phyloP scores from a whole-genome alignment of 2,797 vertebrate species.

The Muscicapa comitata region DNA sequence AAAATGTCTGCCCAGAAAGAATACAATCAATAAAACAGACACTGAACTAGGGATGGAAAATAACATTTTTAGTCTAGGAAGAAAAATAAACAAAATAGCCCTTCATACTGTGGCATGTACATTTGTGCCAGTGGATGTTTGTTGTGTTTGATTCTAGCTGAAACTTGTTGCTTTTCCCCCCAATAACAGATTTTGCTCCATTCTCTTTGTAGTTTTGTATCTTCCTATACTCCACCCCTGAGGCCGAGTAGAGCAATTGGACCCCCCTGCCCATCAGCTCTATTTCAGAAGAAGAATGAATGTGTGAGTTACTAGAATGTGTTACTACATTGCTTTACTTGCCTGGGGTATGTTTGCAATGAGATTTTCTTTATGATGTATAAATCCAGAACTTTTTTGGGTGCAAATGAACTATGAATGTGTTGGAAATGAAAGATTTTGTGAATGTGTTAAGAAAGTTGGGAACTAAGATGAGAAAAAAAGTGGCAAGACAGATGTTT shows the following conservation, averaged over 20 bases:
- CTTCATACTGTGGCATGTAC: neutral
- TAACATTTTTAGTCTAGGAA: neutral
- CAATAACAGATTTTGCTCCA: neutral
- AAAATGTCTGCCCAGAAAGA: neutral
- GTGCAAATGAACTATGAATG: neutral
- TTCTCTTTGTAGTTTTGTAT: neutral
- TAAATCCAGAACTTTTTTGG: neutral
- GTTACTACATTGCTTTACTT: neutral
- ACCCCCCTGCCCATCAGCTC: neutral
- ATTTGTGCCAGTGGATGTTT: neutral
- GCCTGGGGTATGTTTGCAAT: neutral
- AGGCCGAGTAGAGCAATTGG: neutral
- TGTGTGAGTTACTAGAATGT: neutral
- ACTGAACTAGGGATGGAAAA: neutral
- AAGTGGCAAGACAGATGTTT: neutral
- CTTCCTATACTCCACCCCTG: neutral
- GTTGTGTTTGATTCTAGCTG: neutral
- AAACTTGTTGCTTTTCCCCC: neutral
- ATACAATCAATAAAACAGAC: slow-evolving; percentile 2
- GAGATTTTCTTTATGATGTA: neutral
- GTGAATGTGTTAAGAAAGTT: neutral
- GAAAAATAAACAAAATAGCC: neutral
- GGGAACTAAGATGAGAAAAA: neutral
- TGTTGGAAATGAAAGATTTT: neutral
- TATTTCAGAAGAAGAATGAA: neutral